A percentile compares a stretch with the other conserved stretches of the same genome.
These are phyloP conservation scores for Sturmia bella DNA, from an alignment of 2,888 invertebrate species.

Conservation along the genomic window DNA sequence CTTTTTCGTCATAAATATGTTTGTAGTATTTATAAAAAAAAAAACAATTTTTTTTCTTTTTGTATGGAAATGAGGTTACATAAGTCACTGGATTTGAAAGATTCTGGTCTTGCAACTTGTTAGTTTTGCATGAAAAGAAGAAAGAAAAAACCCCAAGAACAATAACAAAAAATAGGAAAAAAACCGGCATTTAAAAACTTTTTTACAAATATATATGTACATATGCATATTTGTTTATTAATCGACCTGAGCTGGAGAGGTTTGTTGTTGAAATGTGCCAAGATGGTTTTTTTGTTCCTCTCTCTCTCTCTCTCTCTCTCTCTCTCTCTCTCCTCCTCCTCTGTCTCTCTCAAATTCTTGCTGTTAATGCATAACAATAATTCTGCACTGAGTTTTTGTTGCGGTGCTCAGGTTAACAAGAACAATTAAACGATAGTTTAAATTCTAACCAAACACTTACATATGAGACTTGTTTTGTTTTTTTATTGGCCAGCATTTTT, in stretches of 20 bases:
- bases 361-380: conserved; percentile 45
- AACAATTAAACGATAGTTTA: conserved; percentile 54
- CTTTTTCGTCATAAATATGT: conserved; percentile 1
- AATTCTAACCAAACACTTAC: conserved; percentile 1
- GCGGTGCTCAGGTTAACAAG: conserved; percentile 43
- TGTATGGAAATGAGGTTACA: conserved; percentile 70
- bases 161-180: neutral
- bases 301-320: neutral
- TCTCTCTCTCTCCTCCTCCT: neutral
- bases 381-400: conserved; percentile 24
- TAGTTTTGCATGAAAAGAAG: conserved; percentile 53
- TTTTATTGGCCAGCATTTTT: neutral
- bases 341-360: neutral
- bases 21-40: neutral
- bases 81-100: conserved; percentile 66
- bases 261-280: conserved; percentile 45
- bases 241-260: conserved; percentile 6
- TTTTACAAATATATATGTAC: neutral
- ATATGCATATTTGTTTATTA: conserved; percentile 45
- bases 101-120: conserved; percentile 68
- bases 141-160: conserved; percentile 31
- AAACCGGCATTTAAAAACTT: conserved; percentile 57
- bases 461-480: conserved; percentile 25
- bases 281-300: neutral
- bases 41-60: conserved; percentile 28